Conservation (phyloP, 2,797 vertebrate genomes). For the Morelia viridis region DNA sequence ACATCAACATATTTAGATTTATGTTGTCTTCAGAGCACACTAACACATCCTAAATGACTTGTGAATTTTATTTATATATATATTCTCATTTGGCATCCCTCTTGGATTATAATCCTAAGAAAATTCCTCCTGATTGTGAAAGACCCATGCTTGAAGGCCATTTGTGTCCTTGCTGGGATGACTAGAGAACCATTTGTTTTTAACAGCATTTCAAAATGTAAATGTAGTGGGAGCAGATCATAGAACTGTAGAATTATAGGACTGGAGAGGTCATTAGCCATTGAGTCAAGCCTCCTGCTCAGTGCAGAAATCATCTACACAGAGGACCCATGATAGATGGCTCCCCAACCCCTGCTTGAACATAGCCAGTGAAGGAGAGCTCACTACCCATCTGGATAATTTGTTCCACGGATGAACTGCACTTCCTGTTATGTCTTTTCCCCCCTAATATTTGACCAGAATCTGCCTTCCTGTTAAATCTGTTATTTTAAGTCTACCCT, state of each 20-base stretch:
- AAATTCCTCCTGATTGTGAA: background rate
- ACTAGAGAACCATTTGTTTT: constrained; percentile 7
- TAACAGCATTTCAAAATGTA: constrained; percentile 4
- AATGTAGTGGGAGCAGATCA: background rate
- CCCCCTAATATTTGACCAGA: background rate
- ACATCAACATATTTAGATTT: background rate
- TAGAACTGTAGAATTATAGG: background rate
- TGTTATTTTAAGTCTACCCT: no score
- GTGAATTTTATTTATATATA: background rate
- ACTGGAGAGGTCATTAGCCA: background rate
- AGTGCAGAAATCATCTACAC: background rate
- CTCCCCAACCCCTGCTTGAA: background rate
- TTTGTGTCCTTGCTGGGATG: background rate
- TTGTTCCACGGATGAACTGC: background rate
- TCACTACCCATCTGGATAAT: background rate
- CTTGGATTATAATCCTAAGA: background rate
- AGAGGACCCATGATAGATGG: background rate
- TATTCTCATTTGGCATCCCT: background rate
- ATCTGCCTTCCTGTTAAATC: no score
- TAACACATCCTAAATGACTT: background rate
- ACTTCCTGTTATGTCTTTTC: background rate
- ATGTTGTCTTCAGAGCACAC: background rate
- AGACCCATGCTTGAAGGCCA: background rate
- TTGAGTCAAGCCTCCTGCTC: background rate
- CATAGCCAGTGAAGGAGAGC: background rate